Evolutionary conservation across 2,113 vertebrate species (phyloP), one percentile per base, ranked within the genome.

Genomic region (Trogon melanurus): DNA sequence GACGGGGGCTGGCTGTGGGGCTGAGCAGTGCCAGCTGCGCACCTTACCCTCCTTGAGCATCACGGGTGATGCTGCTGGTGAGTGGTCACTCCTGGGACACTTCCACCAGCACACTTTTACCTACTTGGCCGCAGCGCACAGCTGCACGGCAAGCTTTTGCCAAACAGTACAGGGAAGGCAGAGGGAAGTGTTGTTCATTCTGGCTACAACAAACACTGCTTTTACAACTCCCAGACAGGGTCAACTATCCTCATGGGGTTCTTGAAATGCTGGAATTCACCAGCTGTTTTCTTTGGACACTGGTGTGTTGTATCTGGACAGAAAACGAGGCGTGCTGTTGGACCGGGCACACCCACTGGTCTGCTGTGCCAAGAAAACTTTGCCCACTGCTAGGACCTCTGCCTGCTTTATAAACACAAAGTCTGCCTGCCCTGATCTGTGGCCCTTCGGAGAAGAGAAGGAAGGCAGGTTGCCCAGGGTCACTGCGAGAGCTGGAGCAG

Each of bases 241-340:
- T 78, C 54, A 88, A 2, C 70, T 47, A 11, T 89, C 65, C 36
- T 41, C 50, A 25, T 6, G 22, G 83, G 21, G 38, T 32, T 34
- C 64, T 62, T 61, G 51, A 90, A 83, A 85, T 45, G 23, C 65
- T 93, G 88, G 79, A 96, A 93, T 80, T 86, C 48, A 50, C 69
- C 53, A 79, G 44, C 50, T 96, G 83, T 94, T 95, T 93, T 84
- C 76, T 92, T 93, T 95, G 93, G 93, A 83, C 36, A 2, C 50
- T 61, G 23, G 27, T 0, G 0, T 81, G 76, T 91, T 96, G 30
- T 83, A 78, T 81, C 79, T 93, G 85, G 92, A 90, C 56, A 81
- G 57, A 84, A 86, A 75, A 19, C 0, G 11, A 80, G 67, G 73
- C 2, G 2, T 72, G 76, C 75, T 83, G 56, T 78, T 50, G 64